These are phyloP conservation scores for Micrasema longulum DNA, from an alignment of 1,140 invertebrate species.

Conservation along the genomic window DNA sequence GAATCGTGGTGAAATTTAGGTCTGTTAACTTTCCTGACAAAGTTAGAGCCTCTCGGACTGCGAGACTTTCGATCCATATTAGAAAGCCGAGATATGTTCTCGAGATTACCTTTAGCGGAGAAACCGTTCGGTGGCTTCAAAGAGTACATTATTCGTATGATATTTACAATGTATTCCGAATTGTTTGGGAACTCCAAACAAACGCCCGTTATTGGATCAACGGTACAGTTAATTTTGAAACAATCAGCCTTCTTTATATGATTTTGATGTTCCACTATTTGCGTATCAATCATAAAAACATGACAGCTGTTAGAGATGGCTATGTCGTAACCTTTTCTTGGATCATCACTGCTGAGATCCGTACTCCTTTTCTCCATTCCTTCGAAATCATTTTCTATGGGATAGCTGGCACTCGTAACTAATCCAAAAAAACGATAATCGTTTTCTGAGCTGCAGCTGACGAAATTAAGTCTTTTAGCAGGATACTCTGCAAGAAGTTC, in stretches of 20 bases:
- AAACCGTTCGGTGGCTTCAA: constrained; percentile 66
- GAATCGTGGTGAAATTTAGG: constrained; percentile 52
- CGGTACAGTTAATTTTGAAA: constrained; percentile 84
- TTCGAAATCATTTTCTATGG: constrained; percentile 53
- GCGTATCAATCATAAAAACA: constrained; percentile 92
- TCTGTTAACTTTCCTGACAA: constrained; percentile 50
- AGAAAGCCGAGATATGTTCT: constrained; percentile 63
- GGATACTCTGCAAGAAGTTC: constrained; percentile 84
- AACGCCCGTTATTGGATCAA: constrained; percentile 74
- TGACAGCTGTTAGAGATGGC: constrained; percentile 90
- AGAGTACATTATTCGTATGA: constrained; percentile 76
- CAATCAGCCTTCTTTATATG: constrained; percentile 81
- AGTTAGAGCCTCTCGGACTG: constrained; percentile 47
- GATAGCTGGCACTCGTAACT: constrained; percentile 81
- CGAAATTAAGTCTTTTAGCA: constrained; percentile 87
- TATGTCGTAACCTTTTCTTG: constrained; percentile 62
- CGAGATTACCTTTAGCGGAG: constrained; percentile 59
- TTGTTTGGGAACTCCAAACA: constrained; percentile 92
- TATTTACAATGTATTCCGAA: constrained; percentile 86
- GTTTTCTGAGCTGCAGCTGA: constrained; percentile 89
- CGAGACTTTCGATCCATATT: constrained; percentile 53
- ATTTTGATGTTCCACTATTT: constrained; percentile 82
- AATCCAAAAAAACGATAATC: constrained; percentile 93
- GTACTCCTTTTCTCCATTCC: constrained; percentile 45
- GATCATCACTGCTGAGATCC: constrained; percentile 55